Evolutionary conservation across 2,888 invertebrate genomes (phyloP).

Genomic region (Creontiades dilutus): DNA sequence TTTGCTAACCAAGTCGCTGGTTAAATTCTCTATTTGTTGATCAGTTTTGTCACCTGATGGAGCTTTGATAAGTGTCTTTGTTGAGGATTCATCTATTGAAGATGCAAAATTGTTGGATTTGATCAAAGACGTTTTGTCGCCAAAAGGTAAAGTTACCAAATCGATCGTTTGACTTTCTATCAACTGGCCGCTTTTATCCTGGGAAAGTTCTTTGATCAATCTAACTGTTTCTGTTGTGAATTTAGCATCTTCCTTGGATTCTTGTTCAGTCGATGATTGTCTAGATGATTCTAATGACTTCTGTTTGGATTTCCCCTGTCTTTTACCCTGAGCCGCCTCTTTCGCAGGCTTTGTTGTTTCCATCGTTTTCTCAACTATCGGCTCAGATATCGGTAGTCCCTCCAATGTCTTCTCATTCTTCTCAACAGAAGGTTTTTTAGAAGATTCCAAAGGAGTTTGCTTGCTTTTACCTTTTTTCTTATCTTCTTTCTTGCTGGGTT

Average conservation of each 20-base stretch:
- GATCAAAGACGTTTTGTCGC: background rate
- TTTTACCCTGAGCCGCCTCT: background rate
- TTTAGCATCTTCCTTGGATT: background rate
- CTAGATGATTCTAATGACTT: slow-evolving; percentile 16
- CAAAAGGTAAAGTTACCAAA: slow-evolving; percentile 40
- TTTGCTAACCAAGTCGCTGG: background rate
- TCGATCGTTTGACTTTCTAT: slow-evolving; percentile 32
- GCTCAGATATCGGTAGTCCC: background rate
- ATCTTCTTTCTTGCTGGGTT: background rate
- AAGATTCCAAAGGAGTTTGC: background rate
- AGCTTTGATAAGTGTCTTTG: background rate
- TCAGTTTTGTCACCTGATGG: background rate
- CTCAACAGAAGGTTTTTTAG: background rate
- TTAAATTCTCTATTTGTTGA: background rate
- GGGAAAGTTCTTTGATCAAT: slow-evolving; percentile 43
- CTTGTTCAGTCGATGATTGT: slow-evolving; percentile 28
- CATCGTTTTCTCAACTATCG: slow-evolving; percentile 1
- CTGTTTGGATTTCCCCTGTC: slow-evolving; percentile 1
- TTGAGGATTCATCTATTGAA: background rate
- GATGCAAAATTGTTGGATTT: background rate
- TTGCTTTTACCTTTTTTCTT: slow-evolving; percentile 54
- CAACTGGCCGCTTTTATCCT: slow-evolving; percentile 47
- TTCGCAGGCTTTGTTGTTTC: background rate
- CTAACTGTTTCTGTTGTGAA: slow-evolving; percentile 30
- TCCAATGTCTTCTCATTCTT: background rate